These are phyloP conservation scores for Cheilosia variabilis DNA, from an alignment of 2,888 invertebrate species.

Conservation along the genomic window DNA sequence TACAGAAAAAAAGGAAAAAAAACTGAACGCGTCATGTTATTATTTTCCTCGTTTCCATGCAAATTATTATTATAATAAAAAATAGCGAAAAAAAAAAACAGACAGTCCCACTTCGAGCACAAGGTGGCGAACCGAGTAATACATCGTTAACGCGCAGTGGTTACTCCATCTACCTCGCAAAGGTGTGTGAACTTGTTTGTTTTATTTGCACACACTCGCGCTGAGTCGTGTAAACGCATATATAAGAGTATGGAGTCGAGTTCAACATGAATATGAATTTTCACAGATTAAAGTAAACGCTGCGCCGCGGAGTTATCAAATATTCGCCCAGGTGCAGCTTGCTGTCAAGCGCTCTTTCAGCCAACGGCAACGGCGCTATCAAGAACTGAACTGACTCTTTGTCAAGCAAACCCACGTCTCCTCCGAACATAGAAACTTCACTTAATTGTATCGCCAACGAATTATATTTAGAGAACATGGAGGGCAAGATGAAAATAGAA, in stretches of 20 bases:
- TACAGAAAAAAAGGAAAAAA: conserved; percentile 34
- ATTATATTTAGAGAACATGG: conserved; percentile 18
- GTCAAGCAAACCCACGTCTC: conserved; percentile 14
- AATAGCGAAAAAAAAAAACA: conserved; percentile 8
- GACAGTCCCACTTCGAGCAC: conserved; percentile 18
- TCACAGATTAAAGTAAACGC: conserved; percentile 17
- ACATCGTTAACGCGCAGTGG: conserved; percentile 54
- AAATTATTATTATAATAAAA: conserved; percentile 43
- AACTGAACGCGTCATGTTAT: conserved; percentile 32
- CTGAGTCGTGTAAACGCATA: conserved; percentile 38
- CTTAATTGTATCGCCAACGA: conserved; percentile 51
- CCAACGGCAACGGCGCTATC: not conserved
- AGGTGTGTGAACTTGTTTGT: conserved; percentile 64
- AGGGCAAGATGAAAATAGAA: conserved; percentile 26
- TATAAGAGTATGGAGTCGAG: not conserved
- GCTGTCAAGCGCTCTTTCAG: conserved; percentile 30
- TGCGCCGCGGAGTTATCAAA: conserved; percentile 12
- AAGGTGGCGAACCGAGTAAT: conserved; percentile 37
- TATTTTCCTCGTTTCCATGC: conserved; percentile 54
- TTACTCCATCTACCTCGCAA: conserved; percentile 35
- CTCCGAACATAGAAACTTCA: conserved; percentile 25
- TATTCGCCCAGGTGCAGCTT: conserved; percentile 4
- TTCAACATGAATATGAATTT: conserved; percentile 29
- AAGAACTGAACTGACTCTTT: not conserved
- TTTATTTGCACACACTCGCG: conserved; percentile 52